A percentile compares a stretch with the other conserved stretches of the same genome.
Evolutionary conservation across 2,888 invertebrate genomes (phyloP).

Genomic region (Amphiduros pacificus): DNA sequence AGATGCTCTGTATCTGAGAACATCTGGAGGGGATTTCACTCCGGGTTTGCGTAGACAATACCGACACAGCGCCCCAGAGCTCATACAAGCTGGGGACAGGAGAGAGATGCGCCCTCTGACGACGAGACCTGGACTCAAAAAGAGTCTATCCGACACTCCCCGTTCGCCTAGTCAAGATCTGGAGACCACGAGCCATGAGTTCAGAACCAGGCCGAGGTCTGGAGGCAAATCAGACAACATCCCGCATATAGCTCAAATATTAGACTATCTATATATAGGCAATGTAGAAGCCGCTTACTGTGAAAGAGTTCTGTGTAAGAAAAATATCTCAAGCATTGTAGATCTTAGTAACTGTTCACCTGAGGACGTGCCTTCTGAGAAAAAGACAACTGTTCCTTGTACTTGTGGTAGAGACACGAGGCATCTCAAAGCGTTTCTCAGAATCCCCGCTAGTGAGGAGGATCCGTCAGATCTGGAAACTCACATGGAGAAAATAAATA

Average conservation of each 20-base stretch:
- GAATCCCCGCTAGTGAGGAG: conserved; percentile 68
- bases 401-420: conserved; percentile 38
- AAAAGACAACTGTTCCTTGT: conserved; percentile 43
- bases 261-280: conserved; percentile 57
- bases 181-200: not conserved
- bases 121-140: not conserved
- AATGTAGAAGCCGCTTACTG: conserved; percentile 60
- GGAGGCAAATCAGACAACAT: not conserved
- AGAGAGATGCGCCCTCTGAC: not conserved
- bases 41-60: conserved; percentile 1
- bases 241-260: conserved; percentile 21
- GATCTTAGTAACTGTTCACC: conserved; percentile 53
- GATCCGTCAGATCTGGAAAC: conserved; percentile 57
- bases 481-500: conserved; percentile 49
- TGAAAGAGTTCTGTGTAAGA: conserved; percentile 59
- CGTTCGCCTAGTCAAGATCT: not conserved
- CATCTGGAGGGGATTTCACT: not conserved
- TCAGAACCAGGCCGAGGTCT: not conserved
- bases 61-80: conserved; percentile 15
- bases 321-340: conserved; percentile 60
- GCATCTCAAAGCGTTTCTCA: conserved; percentile 63
- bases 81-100: not conserved
- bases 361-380: conserved; percentile 33
- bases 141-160: conserved; percentile 1
- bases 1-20: not conserved